Evolutionary conservation across 2,113 vertebrate genomes (phyloP), one percentile per base, ranked within the genome.

Genomic region (Hiodon tergisus): DNA sequence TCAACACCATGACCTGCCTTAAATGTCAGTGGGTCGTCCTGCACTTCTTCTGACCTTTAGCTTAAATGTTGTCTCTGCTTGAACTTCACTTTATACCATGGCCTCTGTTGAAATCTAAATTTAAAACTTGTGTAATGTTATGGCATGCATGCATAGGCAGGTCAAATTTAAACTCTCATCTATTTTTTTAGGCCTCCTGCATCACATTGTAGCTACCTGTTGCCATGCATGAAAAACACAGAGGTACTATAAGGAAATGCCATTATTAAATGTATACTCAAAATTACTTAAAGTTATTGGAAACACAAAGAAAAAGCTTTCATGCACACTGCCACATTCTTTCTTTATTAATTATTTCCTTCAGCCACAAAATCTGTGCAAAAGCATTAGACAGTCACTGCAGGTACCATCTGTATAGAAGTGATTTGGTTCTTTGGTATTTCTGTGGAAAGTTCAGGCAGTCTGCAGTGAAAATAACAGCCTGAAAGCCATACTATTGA

Each of bases 21-120:
- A 87, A 87, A 87, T 83, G 82, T 87, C 87, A 88, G 46, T 48
- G n/a, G 73, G 55, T 1, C 69, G 78, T 73, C 14, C 8, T 57
- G 74, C 71, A 72, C 57, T 68, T 61, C 73, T 11, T 0, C 10
- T 83, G 87, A 86, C 87, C 83, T 90, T 88, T 83, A 77, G 65
- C 63, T 77, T 66, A 88, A 88, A 91, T 85, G 87, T 86, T 72
- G 46, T 3, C 76, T 59, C 62, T 63, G 13, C 76, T 58, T 77
- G 54, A 60, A 71, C 53, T 47, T 72, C 62, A 16, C 54, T 67
- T 13, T 58, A 54, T n/a, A 72, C 46, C 71, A 53, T 9, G 48
- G 53, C 62, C 54, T 58, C 67, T 70, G 59, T 52, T 65, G 13
- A 71, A 71, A 16, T 61, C 46, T n/a, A 60, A 60, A 61, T 47